phyloP scores from a whole-genome alignment of 53 echinoderm and acorn worm genomes.

The Arbacia lixula region DNA sequence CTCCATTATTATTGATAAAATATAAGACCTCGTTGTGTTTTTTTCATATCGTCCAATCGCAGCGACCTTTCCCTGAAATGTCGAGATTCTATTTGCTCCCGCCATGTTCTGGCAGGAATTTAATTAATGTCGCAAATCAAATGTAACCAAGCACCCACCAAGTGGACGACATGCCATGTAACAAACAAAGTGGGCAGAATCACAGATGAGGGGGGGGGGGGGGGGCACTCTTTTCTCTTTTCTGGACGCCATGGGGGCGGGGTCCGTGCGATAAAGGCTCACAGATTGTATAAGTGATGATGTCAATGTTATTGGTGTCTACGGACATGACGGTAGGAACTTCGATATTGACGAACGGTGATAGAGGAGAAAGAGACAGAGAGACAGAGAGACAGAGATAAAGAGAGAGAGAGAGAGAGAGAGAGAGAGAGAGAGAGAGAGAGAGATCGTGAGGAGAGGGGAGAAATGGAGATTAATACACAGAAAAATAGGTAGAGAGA shows the following conservation, averaged over 20 bases:
- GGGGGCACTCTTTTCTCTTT: no score
- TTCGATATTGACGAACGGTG: background rate
- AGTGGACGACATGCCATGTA: slow-evolving; percentile 14
- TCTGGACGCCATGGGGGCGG: no score
- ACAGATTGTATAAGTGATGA: no score
- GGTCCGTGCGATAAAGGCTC: no score
- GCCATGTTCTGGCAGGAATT: slow-evolving; percentile 27
- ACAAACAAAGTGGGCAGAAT: slow-evolving; percentile 12
- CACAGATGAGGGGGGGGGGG: background rate
- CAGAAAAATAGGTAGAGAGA: background rate
- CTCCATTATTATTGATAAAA: no score
- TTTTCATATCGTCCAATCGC: no score
- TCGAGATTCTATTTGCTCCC: slow-evolving; percentile 20
- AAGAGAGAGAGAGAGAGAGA: background rate
- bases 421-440: background rate
- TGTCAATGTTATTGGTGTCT: no score
- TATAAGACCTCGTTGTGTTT: no score
- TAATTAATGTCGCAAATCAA: slow-evolving; percentile 42
- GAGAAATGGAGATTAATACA: background rate
- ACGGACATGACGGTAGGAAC: no score
- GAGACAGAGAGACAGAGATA: background rate
- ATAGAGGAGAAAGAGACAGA: background rate
- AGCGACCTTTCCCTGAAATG: background rate
- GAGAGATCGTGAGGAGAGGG: background rate
- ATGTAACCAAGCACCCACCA: slow-evolving; percentile 35